A percentile compares a stretch with the other conserved stretches of the same genome.
Conservation (phyloP, 2,797 vertebrate genomes). For the Enteromius treurensis region DNA sequence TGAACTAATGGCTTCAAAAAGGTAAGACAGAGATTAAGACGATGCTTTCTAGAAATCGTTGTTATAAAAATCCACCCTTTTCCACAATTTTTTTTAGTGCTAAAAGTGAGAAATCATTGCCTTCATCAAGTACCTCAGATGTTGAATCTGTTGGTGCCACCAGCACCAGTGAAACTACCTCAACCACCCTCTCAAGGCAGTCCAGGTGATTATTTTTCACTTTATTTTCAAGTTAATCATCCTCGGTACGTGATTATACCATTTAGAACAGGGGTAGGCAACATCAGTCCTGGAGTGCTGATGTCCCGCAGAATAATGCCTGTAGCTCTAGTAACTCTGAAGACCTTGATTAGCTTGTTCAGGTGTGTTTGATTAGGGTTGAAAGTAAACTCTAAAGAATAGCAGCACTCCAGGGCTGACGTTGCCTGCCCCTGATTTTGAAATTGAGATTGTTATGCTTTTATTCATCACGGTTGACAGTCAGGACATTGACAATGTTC, state of each 20-base stretch:
- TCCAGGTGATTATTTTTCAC: conserved; percentile 79
- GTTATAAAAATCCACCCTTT: neutral
- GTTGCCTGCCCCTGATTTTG: neutral
- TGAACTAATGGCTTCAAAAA: conserved; percentile 85
- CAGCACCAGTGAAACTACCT: conserved; percentile 99
- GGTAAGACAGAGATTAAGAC: conserved; percentile 76
- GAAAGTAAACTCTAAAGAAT: too few relatives aligned
- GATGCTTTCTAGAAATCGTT: neutral
- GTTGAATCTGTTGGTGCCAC: conserved; percentile 90
- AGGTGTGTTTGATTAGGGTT: too few relatives aligned
- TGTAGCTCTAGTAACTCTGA: too few relatives aligned
- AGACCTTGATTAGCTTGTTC: too few relatives aligned
- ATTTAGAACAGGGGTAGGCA: neutral
- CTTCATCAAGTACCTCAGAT: conserved; percentile 91
- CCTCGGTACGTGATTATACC: neutral
- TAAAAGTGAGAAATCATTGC: conserved; percentile 85
- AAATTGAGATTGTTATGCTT: neutral
- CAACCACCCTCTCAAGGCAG: conserved; percentile 93
- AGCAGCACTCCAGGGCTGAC: too few relatives aligned
- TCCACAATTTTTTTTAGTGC: conserved; percentile 57
- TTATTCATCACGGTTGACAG: neutral
- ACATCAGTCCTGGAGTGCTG: too few relatives aligned
- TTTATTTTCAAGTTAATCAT: neutral
- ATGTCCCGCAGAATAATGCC: too few relatives aligned
- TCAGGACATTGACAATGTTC: neutral